Percentiles rank a stretch among this genome's conserved stretches.
Conservation (phyloP, 2,888 invertebrate genomes). For the Morpho achilles region DNA sequence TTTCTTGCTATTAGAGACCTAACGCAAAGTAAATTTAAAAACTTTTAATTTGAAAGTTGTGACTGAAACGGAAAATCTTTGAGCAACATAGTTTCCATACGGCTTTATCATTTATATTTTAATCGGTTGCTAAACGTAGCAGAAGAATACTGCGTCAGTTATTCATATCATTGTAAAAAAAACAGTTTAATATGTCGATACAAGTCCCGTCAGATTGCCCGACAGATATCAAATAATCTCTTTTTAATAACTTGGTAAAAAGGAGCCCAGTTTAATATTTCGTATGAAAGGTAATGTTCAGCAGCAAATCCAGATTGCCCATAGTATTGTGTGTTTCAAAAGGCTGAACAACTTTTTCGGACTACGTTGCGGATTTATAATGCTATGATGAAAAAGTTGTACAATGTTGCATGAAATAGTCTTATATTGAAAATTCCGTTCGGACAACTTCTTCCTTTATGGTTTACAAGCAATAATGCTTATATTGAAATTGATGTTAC, state of each 20-base stretch:
- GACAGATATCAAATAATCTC: neutral
- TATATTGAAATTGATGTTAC: neutral
- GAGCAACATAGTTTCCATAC: too few relatives aligned
- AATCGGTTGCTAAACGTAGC: too few relatives aligned
- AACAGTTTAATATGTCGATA: too few relatives aligned
- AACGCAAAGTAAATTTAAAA: too few relatives aligned
- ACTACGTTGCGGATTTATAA: constrained; percentile 3
- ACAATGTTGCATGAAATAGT: neutral
- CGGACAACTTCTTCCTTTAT: neutral
- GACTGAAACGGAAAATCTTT: too few relatives aligned
- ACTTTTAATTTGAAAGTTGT: too few relatives aligned
- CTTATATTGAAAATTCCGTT: constrained; percentile 3
- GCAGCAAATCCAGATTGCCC: constrained; percentile 1
- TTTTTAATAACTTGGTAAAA: neutral
- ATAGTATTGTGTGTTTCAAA: neutral
- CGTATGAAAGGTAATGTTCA: neutral
- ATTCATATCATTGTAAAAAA: too few relatives aligned
- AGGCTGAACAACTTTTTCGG: constrained; percentile 5
- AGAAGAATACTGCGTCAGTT: too few relatives aligned
- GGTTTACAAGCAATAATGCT: neutral
- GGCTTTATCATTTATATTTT: too few relatives aligned
- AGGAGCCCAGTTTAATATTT: neutral
- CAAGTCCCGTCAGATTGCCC: too few relatives aligned
- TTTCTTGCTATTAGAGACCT: too few relatives aligned
- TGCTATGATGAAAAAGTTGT: constrained; percentile 4